Conservation (phyloP, 1,140 invertebrate species). For the Meloidogyne chitwoodi region DNA sequence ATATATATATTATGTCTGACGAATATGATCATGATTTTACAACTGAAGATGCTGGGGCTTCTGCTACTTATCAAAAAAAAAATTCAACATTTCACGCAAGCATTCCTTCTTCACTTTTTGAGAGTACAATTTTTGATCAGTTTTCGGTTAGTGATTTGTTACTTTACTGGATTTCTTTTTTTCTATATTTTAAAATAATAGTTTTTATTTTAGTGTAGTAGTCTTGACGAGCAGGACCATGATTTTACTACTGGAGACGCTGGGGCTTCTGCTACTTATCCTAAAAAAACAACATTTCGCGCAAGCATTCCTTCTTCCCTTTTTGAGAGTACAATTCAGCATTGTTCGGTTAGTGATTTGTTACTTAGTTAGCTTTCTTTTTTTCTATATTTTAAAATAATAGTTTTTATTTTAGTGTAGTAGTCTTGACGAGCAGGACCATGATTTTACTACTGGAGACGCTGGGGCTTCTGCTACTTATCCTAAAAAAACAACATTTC, state of each 20-base stretch:
- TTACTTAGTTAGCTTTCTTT: too few relatives aligned
- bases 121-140: conserved; percentile 20
- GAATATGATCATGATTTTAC: conserved; percentile 63
- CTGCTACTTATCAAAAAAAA: conserved; percentile 77
- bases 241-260: conserved; percentile 69
- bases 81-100: background rate
- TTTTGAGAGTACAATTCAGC: too few relatives aligned
- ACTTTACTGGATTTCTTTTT: too few relatives aligned
- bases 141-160: too few relatives aligned
- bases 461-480: conserved; percentile 92
- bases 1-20: conserved; percentile 32
- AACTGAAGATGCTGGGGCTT: conserved; percentile 77
- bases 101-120: too few relatives aligned
- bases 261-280: conserved; percentile 91
- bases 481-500: conserved; percentile 63
- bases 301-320: too few relatives aligned
- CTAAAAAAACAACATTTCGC: conserved; percentile 57
- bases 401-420: too few relatives aligned
- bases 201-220: too few relatives aligned
- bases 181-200: too few relatives aligned
- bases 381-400: too few relatives aligned
- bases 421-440: conserved; percentile 60
- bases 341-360: too few relatives aligned
- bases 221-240: conserved; percentile 61
- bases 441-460: conserved; percentile 65